A percentile compares a stretch with the other conserved stretches of the same genome.
Conservation (phyloP, 2,113 vertebrate species). For the Scartelaos histophorus region DNA sequence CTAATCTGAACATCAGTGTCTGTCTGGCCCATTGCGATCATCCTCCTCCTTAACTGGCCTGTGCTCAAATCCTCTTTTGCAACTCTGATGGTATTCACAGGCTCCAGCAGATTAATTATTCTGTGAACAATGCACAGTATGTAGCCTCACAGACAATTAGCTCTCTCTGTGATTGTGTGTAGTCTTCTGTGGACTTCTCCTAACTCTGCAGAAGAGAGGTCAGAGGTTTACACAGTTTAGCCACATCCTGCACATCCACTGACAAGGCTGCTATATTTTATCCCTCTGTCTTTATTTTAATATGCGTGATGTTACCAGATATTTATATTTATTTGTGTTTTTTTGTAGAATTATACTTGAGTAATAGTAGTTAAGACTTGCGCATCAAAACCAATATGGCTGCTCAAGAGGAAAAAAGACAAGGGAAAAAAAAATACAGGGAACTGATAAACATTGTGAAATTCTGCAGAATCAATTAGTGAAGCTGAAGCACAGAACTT, state of each 20-base stretch:
- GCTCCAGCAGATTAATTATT: constrained; percentile 73
- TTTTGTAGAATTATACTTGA: background rate
- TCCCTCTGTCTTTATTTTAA: constrained; percentile 46
- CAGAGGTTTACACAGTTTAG: constrained; percentile 54
- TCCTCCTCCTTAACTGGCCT: constrained; percentile 48
- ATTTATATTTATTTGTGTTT: constrained; percentile 46
- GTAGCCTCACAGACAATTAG: constrained; percentile 62
- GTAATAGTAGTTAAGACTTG: background rate
- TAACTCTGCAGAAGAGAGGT: constrained; percentile 51
- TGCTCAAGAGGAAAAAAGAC: no score
- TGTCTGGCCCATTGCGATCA: constrained; percentile 46
- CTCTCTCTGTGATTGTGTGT: constrained; percentile 66
- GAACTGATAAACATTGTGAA: no score
- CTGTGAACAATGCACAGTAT: constrained; percentile 61
- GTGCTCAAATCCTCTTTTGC: constrained; percentile 57
- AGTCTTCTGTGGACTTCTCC: constrained; percentile 54
- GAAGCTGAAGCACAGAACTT: no score
- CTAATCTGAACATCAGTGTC: constrained; percentile 61
- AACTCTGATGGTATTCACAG: constrained; percentile 60
- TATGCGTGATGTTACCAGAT: constrained; percentile 62
- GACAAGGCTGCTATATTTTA: constrained; percentile 39
- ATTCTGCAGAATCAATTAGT: no score
- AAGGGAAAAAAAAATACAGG: no score
- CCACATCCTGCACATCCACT: constrained; percentile 61
- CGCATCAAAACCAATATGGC: no score